Conservation (phyloP, 2,888 invertebrate species). For the Pollenia griseotomentosa region DNA sequence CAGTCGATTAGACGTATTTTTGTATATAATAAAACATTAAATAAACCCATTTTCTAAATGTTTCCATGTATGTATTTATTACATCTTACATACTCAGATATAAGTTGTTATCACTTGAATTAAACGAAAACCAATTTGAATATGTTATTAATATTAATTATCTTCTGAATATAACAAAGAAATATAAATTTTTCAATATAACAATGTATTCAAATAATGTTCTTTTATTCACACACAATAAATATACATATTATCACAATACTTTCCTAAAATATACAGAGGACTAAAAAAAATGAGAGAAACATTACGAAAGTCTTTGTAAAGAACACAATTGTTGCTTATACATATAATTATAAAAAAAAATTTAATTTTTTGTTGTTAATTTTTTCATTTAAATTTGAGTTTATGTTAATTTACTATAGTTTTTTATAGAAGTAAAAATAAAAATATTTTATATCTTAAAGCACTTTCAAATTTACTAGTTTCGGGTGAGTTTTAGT, state of each 20-base stretch:
- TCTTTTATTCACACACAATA: conserved; percentile 44
- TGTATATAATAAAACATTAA: not conserved
- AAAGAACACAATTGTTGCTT: conserved; percentile 43
- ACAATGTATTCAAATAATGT: conserved; percentile 16
- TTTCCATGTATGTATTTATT: not conserved
- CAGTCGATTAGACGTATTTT: not conserved
- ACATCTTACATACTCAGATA: not conserved
- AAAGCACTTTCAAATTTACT: conserved; percentile 2
- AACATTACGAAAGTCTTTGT: conserved; percentile 32
- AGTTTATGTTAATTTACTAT: not conserved
- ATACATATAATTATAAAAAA: conserved; percentile 1
- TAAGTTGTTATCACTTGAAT: conserved; percentile 7
- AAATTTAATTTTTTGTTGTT: not conserved
- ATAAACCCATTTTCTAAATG: not conserved
- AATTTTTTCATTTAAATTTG: not conserved
- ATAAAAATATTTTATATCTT: conserved; percentile 7
- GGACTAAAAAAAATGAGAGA: conserved; percentile 21
- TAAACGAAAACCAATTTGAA: not conserved
- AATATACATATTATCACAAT: conserved; percentile 54
- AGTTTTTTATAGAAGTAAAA: not conserved
- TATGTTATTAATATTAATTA: conserved; percentile 2
- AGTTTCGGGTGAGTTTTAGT: conserved; percentile 6
- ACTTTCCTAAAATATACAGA: conserved; percentile 32
- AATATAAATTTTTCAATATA: conserved; percentile 19
- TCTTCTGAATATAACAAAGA: not conserved